Base-by-base conservation (phyloP, 2,888 invertebrate species). In the Pediacus dermestoides region DNA sequence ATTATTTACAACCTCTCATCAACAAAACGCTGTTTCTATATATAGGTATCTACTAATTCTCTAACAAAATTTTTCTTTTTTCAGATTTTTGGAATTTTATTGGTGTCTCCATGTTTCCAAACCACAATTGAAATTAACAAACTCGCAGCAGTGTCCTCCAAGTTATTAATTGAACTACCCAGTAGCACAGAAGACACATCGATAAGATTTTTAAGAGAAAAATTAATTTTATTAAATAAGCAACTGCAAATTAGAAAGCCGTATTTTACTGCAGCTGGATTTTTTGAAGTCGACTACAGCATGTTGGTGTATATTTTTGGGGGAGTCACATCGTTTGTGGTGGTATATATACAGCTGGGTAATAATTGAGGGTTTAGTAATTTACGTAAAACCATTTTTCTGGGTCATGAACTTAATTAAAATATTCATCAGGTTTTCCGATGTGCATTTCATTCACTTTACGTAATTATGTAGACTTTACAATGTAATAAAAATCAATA, bases 221-320 rank as follows among this genome's bases (percentile, higher is more conserved):
- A 27, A 13, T 10, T 47, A 4, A 12, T 37, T 2, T 28, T 34
- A 21, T 16, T 42, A 1, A 26, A 39, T 3, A 37, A 32, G 28
- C 37, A 37, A 15, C n/a, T 44, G 13, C 39, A 39, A 16, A n/a
- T 30, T 9, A 31, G 27, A 4, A 39, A 37, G 36, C 47, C 47
- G 4, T 44, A 39, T 39, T 47, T 47, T 26, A 39, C 44, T 8
- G 47, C 47, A 10, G 34, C 33, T 26, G 37, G 42, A 30, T 34
- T 44, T 7, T 44, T 47, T 27, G 39, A 42, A 26, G 30, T 47
- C 8, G 26, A 44, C 16, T 47, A 33, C 27, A 13, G 16, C 4
- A 35, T 47, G 15, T 10, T 44, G 1, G 30, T 37, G 30, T 47
- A 35, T 27, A 37, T 47, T 11, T 27, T 47, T 1, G 44, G 32